phyloP scores from a whole-genome alignment of 2,797 vertebrate species.

The Gambusia yucatana region DNA sequence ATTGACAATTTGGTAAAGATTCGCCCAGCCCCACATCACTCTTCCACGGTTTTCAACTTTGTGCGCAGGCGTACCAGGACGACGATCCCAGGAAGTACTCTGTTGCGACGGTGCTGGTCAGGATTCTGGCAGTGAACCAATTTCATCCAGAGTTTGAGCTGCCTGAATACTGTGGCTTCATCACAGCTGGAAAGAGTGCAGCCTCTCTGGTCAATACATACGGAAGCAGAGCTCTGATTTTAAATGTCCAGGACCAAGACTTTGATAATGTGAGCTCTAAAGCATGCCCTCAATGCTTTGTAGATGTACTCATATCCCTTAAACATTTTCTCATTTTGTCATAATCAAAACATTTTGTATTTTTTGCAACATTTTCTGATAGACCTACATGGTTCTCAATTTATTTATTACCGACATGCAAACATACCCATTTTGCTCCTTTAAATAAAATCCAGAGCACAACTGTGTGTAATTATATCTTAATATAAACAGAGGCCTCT shows the following conservation, averaged over 20 bases:
- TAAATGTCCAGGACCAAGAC: slow-evolving; percentile 81
- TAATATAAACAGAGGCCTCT: background rate
- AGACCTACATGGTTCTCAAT: background rate
- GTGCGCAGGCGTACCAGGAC: slow-evolving; percentile 81
- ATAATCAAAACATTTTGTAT: background rate
- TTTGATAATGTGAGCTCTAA: slow-evolving; percentile 77
- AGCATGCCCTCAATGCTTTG: background rate
- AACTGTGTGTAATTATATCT: background rate
- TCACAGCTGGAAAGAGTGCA: slow-evolving; percentile 60
- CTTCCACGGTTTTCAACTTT: slow-evolving; percentile 17
- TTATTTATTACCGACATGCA: background rate
- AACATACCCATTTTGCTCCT: background rate
- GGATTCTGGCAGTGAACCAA: slow-evolving; percentile 78
- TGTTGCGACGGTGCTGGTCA: slow-evolving; percentile 80
- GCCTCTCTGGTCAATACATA: slow-evolving; percentile 83
- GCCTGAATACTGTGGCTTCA: slow-evolving; percentile 78
- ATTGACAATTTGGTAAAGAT: background rate
- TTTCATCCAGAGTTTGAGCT: slow-evolving; percentile 77
- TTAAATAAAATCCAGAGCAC: background rate
- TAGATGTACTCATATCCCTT: background rate
- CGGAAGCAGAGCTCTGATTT: slow-evolving; percentile 72
- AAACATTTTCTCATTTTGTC: background rate
- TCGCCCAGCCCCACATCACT: background rate
- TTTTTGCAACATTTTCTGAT: background rate
- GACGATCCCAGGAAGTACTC: slow-evolving; percentile 85